A percentile compares a stretch with the other conserved stretches of the same genome.
phyloP scores from a whole-genome alignment of 2,797 vertebrate species.

The Sphenopsis melanotis region DNA sequence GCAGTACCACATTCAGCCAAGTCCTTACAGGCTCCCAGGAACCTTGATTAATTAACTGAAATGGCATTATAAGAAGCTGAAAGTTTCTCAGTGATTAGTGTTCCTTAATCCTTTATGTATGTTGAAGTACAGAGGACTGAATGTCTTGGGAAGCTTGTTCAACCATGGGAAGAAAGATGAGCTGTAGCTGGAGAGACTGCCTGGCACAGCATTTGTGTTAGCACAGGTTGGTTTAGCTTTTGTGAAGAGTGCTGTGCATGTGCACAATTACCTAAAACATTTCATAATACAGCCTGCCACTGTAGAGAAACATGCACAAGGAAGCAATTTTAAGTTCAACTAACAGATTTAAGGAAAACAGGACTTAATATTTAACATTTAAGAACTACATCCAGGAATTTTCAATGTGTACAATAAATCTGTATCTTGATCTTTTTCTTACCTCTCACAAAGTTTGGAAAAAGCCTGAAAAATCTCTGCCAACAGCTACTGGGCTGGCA shows the following conservation, averaged over 20 bases:
- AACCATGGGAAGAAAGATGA: neutral
- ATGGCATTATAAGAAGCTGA: neutral
- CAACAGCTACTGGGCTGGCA: neutral
- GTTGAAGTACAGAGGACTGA: neutral
- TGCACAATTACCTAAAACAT: neutral
- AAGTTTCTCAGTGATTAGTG: neutral
- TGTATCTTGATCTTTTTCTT: neutral
- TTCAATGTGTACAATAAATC: neutral
- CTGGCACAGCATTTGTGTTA: neutral
- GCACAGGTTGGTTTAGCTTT: neutral
- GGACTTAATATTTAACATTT: neutral
- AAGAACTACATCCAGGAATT: neutral
- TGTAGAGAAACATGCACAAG: neutral
- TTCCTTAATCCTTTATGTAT: slow-evolving; percentile 5
- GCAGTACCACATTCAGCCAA: neutral
- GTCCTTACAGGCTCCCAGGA: neutral
- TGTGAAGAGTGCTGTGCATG: neutral
- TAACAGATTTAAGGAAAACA: neutral
- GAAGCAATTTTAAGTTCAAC: neutral
- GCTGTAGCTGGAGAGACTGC: neutral
- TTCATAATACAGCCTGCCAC: neutral
- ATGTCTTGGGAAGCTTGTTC: neutral
- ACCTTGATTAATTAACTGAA: neutral
- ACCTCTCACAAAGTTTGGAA: neutral
- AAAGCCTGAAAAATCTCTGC: neutral